These are phyloP conservation scores for Dicrostonyx torquatus DNA, from an alignment of 2,797 vertebrate genomes.

Conservation along the genomic window DNA sequence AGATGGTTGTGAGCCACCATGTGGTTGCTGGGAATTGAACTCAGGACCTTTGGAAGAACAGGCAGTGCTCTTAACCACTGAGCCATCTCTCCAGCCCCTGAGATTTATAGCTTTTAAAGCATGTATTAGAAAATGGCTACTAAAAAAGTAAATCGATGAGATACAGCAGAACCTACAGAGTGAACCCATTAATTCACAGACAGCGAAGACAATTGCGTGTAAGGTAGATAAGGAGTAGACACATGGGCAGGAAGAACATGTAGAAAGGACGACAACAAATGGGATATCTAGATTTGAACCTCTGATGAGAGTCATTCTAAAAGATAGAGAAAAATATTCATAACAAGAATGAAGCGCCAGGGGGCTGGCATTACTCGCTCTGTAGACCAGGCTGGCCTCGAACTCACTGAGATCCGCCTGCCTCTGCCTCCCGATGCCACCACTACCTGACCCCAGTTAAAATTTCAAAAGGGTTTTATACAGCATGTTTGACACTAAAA, in stretches of 20 bases:
- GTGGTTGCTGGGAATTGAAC: too few relatives aligned
- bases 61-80: too few relatives aligned
- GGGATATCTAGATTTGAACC: neutral
- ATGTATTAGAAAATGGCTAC: neutral
- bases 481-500: neutral
- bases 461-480: neutral
- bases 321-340: neutral
- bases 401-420: too few relatives aligned
- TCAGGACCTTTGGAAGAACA: too few relatives aligned
- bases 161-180: neutral
- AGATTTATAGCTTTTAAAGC: constrained; percentile 21
- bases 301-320: neutral
- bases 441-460: neutral
- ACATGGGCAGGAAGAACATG: neutral
- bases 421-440: too few relatives aligned
- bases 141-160: neutral
- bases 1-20: too few relatives aligned
- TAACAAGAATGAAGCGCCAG: neutral
- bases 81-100: too few relatives aligned
- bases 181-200: neutral
- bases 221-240: neutral
- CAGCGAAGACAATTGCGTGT: neutral
- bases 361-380: too few relatives aligned
- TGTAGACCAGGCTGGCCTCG: too few relatives aligned
- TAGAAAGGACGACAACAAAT: neutral